Evolutionary conservation across 2,888 invertebrate genomes (phyloP).

Genomic region (Coelinius sp.): DNA sequence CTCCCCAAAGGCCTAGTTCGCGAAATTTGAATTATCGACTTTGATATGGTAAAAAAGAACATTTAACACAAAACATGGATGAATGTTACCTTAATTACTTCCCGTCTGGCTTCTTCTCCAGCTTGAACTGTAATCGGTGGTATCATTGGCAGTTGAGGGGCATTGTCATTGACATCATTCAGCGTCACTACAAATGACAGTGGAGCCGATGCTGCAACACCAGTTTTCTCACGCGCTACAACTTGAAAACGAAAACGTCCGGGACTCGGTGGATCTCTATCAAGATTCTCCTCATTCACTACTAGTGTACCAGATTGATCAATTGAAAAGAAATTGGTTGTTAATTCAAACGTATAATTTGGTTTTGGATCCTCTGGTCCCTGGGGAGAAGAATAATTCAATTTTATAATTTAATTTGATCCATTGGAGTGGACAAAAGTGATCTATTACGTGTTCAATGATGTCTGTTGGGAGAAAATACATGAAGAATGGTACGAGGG

Average conservation of each 20-base stretch:
- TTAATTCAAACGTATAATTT: slow-evolving; percentile 85
- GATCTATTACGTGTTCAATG: no score
- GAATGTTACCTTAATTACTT: slow-evolving; percentile 77
- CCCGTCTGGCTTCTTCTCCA: slow-evolving; percentile 77
- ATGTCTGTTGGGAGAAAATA: background rate
- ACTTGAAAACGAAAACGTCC: slow-evolving; percentile 90
- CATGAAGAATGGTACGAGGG: background rate
- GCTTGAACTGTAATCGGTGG: slow-evolving; percentile 87
- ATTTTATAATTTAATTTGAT: background rate
- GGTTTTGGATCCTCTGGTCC: slow-evolving; percentile 85
- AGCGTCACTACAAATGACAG: slow-evolving; percentile 83
- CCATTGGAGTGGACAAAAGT: background rate
- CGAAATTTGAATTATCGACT: no score
- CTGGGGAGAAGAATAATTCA: slow-evolving; percentile 72
- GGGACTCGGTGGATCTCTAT: slow-evolving; percentile 89
- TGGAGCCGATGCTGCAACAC: slow-evolving; percentile 86
- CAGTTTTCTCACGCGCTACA: slow-evolving; percentile 86
- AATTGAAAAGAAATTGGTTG: slow-evolving; percentile 86
- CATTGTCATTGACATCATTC: slow-evolving; percentile 89
- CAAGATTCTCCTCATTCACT: slow-evolving; percentile 87
- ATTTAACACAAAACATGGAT: slow-evolving; percentile 14
- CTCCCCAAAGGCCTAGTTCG: no score
- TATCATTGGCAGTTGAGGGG: slow-evolving; percentile 84
- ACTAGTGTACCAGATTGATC: slow-evolving; percentile 81
- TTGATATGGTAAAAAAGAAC: no score